Conservation (phyloP, 2,888 invertebrate species). For the Argyra leucocephala region DNA sequence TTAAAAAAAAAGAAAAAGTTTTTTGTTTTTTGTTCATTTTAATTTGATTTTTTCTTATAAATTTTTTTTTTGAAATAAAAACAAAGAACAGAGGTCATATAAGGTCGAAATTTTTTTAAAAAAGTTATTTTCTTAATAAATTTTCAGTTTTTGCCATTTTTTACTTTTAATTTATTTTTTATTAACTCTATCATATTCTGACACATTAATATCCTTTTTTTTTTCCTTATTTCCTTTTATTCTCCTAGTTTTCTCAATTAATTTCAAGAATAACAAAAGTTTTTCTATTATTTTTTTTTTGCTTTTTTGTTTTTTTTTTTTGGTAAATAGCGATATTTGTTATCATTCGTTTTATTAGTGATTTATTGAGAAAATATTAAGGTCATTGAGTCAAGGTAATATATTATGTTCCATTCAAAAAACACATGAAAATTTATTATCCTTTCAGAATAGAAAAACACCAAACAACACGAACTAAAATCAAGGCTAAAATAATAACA, state of each 20-base stretch:
- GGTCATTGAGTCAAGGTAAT: slow-evolving; percentile 6
- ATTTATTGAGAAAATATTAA: slow-evolving; percentile 1
- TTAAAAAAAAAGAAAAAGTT: too few species aligned
- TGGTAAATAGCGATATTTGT: not conserved
- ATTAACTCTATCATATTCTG: not conserved
- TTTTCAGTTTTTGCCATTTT: too few species aligned
- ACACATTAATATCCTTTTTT: not conserved
- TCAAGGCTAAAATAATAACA: not conserved
- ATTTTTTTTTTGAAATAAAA: too few species aligned
- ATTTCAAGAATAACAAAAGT: not conserved
- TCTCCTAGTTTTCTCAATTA: not conserved
- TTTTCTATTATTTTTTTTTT: too few species aligned
- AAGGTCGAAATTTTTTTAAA: too few species aligned
- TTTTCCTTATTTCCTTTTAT: not conserved
- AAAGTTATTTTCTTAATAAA: too few species aligned
- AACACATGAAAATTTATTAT: not conserved
- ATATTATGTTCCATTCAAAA: not conserved
- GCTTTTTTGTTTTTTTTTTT: too few species aligned
- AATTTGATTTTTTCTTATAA: too few species aligned
- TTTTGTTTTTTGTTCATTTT: too few species aligned
- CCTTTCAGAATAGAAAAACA: not conserved
- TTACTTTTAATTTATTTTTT: too few species aligned
- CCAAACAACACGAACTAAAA: not conserved
- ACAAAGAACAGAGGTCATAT: too few species aligned
- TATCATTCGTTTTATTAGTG: not conserved